phyloP scores from a whole-genome alignment of 2,113 vertebrate genomes.

The Ctenomys sociabilis region DNA sequence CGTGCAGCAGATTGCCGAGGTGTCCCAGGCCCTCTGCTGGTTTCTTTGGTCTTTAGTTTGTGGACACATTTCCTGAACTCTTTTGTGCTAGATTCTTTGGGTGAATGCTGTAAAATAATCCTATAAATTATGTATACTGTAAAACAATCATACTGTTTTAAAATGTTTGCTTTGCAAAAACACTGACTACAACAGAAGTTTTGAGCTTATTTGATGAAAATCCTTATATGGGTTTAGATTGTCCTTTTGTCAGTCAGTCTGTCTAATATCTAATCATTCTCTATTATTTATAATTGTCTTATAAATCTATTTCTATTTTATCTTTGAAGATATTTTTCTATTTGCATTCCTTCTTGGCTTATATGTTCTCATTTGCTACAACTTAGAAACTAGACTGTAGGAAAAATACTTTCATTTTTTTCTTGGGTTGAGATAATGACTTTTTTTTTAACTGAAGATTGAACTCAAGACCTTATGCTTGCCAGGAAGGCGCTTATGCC shows the following conservation, averaged over 20 bases:
- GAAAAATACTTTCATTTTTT: constrained; percentile 40
- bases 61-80: no score
- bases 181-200: background rate
- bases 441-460: background rate
- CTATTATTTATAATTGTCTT: constrained; percentile 5
- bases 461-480: no score
- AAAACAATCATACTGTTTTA: no score
- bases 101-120: no score
- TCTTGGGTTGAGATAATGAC: background rate
- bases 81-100: no score
- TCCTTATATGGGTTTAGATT: background rate
- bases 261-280: background rate
- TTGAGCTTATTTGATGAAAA: background rate
- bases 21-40: no score
- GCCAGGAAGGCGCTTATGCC: no score
- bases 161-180: no score
- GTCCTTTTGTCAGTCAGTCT: background rate
- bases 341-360: constrained; percentile 29
- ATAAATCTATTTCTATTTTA: background rate
- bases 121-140: no score
- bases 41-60: no score
- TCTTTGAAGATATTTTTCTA: background rate
- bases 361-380: background rate
- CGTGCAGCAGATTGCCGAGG: no score
- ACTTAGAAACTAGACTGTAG: background rate